Evolutionary conservation across 2,113 vertebrate species (phyloP).

Genomic region (Poecile atricapillus): DNA sequence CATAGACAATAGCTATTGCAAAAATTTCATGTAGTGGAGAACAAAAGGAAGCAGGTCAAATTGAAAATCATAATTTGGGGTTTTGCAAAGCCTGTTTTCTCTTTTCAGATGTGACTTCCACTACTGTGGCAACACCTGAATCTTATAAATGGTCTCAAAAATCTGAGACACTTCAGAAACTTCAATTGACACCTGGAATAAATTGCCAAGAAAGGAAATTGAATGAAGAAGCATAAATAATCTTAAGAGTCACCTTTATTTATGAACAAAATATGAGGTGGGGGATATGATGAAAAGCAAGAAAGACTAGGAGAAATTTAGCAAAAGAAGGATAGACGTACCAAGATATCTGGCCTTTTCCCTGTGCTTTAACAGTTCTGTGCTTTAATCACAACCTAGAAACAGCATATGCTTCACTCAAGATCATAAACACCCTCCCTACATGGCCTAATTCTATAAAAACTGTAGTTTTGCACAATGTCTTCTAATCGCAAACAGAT

Average conservation of each 20-base stretch:
- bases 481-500: slow-evolving; percentile 47
- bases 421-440: slow-evolving; percentile 35
- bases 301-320: not conserved
- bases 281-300: not conserved
- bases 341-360: not conserved
- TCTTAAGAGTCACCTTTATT: not conserved
- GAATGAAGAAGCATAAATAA: not conserved
- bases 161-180: not conserved
- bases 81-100: not conserved
- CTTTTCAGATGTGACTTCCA: not conserved
- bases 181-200: not conserved
- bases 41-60: not conserved
- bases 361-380: not conserved
- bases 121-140: not conserved
- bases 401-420: slow-evolving; percentile 30
- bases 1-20: not conserved
- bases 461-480: slow-evolving; percentile 1
- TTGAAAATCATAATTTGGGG: not conserved
- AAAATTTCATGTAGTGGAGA: not conserved
- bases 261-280: not conserved
- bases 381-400: not conserved
- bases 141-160: not conserved
- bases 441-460: slow-evolving; percentile 44
- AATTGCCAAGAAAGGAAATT: not conserved
- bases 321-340: not conserved